These are phyloP conservation scores for Morpho helenor DNA, from an alignment of 2,888 invertebrate species.

Conservation along the genomic window DNA sequence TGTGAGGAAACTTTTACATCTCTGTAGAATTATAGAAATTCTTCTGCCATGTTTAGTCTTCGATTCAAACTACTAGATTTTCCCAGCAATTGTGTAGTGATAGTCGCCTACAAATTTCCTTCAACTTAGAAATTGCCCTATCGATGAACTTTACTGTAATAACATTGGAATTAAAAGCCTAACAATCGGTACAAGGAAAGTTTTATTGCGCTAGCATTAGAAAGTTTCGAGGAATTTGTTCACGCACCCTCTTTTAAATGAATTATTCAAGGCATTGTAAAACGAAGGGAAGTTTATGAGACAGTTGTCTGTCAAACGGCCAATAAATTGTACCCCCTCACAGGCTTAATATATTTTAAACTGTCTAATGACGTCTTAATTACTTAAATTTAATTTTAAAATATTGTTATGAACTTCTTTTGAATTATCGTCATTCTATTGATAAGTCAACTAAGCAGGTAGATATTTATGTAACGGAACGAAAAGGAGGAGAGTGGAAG, in stretches of 20 bases:
- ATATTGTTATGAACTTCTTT: background rate
- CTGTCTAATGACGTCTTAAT: conserved; percentile 4
- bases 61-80: too few relatives aligned
- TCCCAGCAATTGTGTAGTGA: too few relatives aligned
- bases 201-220: conserved; percentile 24
- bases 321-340: conserved; percentile 26
- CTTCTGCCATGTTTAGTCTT: too few relatives aligned
- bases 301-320: conserved; percentile 34
- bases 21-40: too few relatives aligned
- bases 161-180: background rate
- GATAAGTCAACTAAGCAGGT: too few relatives aligned
- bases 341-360: conserved; percentile 9
- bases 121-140: background rate
- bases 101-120: too few relatives aligned
- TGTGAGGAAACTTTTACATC: too few relatives aligned
- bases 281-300: conserved; percentile 28
- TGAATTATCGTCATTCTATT: conserved; percentile 2
- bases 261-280: conserved; percentile 34
- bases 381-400: too few relatives aligned
- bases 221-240: conserved; percentile 28
- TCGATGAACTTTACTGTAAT: background rate
- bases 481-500: too few relatives aligned
- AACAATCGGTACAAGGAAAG: conserved; percentile 1
- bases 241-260: conserved; percentile 32
- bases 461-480: too few relatives aligned